Conservation (phyloP, 1,140 invertebrate species). For the Orius laevigatus region DNA sequence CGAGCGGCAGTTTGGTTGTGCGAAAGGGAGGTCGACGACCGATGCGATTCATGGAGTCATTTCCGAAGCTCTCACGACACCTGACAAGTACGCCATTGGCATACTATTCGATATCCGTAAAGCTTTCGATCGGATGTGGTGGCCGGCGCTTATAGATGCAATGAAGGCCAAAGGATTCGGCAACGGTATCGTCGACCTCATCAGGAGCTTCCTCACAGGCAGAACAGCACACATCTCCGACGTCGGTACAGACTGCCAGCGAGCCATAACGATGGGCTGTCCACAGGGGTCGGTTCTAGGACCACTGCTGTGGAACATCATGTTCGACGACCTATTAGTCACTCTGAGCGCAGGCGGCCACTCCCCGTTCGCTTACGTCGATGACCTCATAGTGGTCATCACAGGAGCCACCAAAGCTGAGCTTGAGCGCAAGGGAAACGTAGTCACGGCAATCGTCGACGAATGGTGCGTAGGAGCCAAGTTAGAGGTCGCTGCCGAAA, state of each 20-base stretch:
- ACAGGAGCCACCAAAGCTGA: constrained; percentile 10
- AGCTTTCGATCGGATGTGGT: no score
- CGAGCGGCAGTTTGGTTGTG: constrained; percentile 25
- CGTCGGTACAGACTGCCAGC: no score
- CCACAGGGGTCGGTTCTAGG: constrained; percentile 24
- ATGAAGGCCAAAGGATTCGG: no score
- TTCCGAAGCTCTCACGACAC: no score
- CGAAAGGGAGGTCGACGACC: constrained; percentile 23
- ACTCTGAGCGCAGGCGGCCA: constrained; percentile 17
- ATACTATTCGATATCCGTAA: no score
- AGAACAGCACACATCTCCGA: no score
- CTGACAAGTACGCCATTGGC: no score
- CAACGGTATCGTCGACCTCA: no score
- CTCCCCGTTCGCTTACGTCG: constrained; percentile 21
- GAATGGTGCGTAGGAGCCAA: constrained; percentile 17
- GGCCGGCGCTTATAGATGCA: no score
- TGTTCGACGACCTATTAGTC: constrained; percentile 22
- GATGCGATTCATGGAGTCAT: constrained; percentile 23
- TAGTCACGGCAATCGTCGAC: constrained; percentile 1
- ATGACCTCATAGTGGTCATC: constrained; percentile 23
- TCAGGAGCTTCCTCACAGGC: no score
- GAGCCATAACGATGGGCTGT: constrained; percentile 14
- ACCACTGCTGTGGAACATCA: constrained; percentile 24
- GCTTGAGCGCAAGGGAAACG: constrained; percentile 13
- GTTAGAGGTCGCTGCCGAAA: constrained; percentile 19